Evolutionary conservation across 2,888 invertebrate species (phyloP).

Genomic region (Drosophila mimetica): DNA sequence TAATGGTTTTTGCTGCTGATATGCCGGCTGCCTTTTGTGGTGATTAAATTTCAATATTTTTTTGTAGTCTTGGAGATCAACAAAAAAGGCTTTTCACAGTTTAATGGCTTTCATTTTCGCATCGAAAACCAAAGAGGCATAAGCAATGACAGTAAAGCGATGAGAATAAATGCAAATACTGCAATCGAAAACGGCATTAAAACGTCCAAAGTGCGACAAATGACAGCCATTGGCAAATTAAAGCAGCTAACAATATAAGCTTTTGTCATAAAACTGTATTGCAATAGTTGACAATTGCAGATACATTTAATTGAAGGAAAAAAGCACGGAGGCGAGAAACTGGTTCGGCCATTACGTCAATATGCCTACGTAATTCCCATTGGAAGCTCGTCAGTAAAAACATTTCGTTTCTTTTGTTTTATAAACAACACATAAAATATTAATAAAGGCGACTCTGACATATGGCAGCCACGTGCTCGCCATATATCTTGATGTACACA

Average conservation of each 20-base stretch:
- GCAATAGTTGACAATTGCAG: constrained; percentile 41
- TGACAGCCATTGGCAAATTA: constrained; percentile 26
- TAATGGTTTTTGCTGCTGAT: constrained; percentile 12
- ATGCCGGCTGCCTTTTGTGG: not conserved
- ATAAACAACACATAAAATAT: constrained; percentile 50
- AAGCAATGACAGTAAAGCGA: constrained; percentile 19
- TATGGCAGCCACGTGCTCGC: constrained; percentile 59
- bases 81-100: not conserved
- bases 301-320: constrained; percentile 25
- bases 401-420: constrained; percentile 21
- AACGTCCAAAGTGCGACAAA: constrained; percentile 13
- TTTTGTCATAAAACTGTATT: constrained; percentile 14
- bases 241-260: constrained; percentile 33
- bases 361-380: constrained; percentile 39
- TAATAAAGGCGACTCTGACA: constrained; percentile 54
- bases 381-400: constrained; percentile 42
- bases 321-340: constrained; percentile 6
- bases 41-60: constrained; percentile 28
- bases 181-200: constrained; percentile 1
- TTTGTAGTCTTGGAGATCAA: not conserved
- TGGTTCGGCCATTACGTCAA: constrained; percentile 35
- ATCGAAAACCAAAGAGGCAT: constrained; percentile 15
- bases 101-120: constrained; percentile 11
- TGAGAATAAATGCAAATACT: constrained; percentile 24
- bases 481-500: constrained; percentile 54